A percentile compares a stretch with the other conserved stretches of the same genome.
phyloP scores from a whole-genome alignment of 2,797 vertebrate species.

The Falco columbarius region DNA sequence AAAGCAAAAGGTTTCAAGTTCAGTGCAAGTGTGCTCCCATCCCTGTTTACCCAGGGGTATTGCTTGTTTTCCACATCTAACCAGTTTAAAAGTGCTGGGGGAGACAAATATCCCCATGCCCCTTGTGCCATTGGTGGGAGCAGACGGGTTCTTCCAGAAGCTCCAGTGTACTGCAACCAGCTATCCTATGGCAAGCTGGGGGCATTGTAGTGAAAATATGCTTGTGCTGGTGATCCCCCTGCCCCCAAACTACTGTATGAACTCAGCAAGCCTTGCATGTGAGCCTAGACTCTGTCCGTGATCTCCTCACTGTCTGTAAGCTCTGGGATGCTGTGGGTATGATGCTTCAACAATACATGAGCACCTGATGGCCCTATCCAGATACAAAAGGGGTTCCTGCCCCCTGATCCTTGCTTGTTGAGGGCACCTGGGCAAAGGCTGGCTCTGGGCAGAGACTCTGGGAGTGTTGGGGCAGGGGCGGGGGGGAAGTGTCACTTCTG shows the following conservation, averaged over 20 bases:
- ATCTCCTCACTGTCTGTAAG: not conserved
- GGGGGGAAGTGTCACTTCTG: not conserved
- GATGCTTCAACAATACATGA: rapidly evolving
- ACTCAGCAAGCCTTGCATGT: not conserved
- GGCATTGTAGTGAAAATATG: not conserved
- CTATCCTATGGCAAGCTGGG: not conserved
- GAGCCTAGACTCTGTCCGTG: not conserved
- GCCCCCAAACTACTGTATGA: rapidly evolving
- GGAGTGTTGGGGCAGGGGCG: not conserved
- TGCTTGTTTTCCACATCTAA: not conserved
- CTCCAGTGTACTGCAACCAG: not conserved
- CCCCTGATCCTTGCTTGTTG: not conserved
- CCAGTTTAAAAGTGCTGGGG: not conserved
- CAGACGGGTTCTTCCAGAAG: not conserved
- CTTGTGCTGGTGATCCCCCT: too few relatives aligned
- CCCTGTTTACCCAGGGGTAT: not conserved
- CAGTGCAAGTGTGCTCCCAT: not conserved
- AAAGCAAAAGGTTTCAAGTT: not conserved
- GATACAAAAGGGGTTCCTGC: not conserved
- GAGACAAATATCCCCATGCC: not conserved
- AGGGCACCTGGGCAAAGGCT: not conserved
- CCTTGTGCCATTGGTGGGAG: rapidly evolving
- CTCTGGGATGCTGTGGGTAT: not conserved
- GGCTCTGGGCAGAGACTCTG: not conserved
- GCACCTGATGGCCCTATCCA: too few relatives aligned